Conservation (phyloP, 1,140 invertebrate species). For the Steinernema feltiae region DNA sequence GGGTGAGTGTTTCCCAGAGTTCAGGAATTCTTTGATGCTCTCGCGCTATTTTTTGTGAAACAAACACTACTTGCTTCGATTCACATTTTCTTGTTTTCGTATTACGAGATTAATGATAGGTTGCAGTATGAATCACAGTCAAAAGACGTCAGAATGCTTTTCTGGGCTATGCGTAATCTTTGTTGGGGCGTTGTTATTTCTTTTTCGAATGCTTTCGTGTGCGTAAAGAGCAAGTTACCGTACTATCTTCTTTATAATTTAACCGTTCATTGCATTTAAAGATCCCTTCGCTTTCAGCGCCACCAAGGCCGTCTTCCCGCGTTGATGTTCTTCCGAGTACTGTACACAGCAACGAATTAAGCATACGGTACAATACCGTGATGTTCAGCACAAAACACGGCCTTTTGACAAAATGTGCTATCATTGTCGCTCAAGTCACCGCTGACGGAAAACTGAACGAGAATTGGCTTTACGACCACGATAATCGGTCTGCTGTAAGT, state of each 20-base stretch:
- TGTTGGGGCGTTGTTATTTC: no score
- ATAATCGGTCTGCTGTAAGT: conserved; percentile 17
- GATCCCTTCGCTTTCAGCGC: conserved; percentile 34
- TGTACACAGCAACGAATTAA: conserved; percentile 33
- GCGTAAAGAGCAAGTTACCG: no score
- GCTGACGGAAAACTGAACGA: conserved; percentile 37
- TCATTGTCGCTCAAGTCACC: conserved; percentile 50
- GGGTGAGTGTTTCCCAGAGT: conserved; percentile 22
- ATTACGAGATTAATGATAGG: no score
- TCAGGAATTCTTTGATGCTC: neutral
- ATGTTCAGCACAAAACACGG: conserved; percentile 47
- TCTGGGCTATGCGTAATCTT: no score
- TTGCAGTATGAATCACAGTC: no score
- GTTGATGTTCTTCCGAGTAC: conserved; percentile 44
- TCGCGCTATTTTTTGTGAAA: neutral
- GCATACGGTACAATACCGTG: conserved; percentile 39
- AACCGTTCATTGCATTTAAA: no score
- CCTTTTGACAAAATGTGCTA: conserved; percentile 37
- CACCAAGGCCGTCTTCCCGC: conserved; percentile 36
- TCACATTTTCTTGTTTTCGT: no score
- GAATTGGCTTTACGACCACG: conserved; percentile 19
- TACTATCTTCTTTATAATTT: no score
- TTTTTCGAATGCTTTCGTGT: no score
- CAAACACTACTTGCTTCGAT: neutral
- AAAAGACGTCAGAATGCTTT: no score